Evolutionary conservation across 2,888 invertebrate species (phyloP).

Genomic region (Baccha elongata): DNA sequence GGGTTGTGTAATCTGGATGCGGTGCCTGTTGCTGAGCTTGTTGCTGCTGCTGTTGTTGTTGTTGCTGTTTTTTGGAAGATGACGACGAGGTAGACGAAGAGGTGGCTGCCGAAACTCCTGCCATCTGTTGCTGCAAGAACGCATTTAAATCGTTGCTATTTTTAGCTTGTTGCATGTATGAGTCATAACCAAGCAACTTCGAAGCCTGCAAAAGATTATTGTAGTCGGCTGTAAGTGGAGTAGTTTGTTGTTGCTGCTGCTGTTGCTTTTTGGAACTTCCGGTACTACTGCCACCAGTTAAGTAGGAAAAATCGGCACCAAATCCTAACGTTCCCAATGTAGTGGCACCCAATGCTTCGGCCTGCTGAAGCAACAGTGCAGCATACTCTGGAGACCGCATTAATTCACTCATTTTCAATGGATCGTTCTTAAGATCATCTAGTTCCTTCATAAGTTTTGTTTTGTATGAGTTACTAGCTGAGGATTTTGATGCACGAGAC

Average conservation of each 20-base stretch:
- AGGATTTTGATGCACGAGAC: slow-evolving; percentile 78
- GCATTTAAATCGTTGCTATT: slow-evolving; percentile 79
- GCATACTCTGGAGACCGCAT: slow-evolving; percentile 82
- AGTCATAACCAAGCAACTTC: slow-evolving; percentile 81
- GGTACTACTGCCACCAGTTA: slow-evolving; percentile 77
- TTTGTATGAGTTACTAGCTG: slow-evolving; percentile 81
- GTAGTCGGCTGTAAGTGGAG: slow-evolving; percentile 79
- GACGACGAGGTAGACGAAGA: slow-evolving; percentile 73
- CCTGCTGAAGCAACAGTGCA: slow-evolving; percentile 81
- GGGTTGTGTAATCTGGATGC: slow-evolving; percentile 79
- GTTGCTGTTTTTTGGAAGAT: slow-evolving; percentile 62
- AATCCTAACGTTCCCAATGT: slow-evolving; percentile 81
- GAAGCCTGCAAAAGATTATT: slow-evolving; percentile 81
- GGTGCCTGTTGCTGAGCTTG: slow-evolving; percentile 77
- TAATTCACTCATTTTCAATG: slow-evolving; percentile 81
- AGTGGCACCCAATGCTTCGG: slow-evolving; percentile 81
- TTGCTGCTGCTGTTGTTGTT: slow-evolving; percentile 71
- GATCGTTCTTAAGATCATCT: slow-evolving; percentile 82
- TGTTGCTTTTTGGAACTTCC: slow-evolving; percentile 74
- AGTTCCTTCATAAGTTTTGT: slow-evolving; percentile 82
- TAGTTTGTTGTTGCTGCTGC: slow-evolving; percentile 59
- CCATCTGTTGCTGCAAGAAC: slow-evolving; percentile 81
- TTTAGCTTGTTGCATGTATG: slow-evolving; percentile 80
- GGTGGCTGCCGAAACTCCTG: slow-evolving; percentile 78
- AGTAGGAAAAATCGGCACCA: slow-evolving; percentile 80